These are phyloP conservation scores for Astatotilapia flaviijosephi DNA, from an alignment of 2,113 vertebrate species.

Conservation along the genomic window DNA sequence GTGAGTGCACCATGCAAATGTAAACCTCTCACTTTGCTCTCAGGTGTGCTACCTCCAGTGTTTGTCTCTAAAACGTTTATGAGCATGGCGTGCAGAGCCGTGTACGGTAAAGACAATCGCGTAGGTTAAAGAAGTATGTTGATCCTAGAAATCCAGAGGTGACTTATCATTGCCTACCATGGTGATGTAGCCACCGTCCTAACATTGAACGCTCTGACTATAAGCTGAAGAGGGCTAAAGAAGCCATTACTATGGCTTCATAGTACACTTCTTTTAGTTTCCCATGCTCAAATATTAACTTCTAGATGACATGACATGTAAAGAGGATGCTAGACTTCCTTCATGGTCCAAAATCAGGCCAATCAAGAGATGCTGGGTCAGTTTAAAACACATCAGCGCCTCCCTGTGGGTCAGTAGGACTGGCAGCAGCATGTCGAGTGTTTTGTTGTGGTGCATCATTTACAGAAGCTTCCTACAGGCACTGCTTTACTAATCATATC, in stretches of 20 bases:
- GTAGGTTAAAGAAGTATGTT: no score
- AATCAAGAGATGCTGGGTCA: neutral
- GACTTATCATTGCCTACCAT: no score
- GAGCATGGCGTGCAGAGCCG: neutral
- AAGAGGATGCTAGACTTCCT: fast-evolving
- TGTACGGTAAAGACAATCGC: no score
- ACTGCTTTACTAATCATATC: neutral
- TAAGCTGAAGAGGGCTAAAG: neutral
- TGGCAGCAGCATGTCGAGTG: neutral
- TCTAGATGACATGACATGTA: fast-evolving
- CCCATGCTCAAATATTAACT: fast-evolving
- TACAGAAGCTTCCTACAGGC: neutral
- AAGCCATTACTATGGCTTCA: neutral
- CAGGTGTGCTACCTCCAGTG: neutral
- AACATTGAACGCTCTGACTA: no score
- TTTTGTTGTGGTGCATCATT: neutral
- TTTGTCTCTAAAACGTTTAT: neutral
- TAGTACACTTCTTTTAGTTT: neutral
- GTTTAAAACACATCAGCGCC: neutral
- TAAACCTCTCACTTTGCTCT: neutral
- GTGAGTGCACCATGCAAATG: neutral
- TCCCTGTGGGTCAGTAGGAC: neutral
- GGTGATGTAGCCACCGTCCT: no score
- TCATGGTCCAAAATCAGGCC: neutral
- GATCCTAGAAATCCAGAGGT: no score